phyloP scores from a whole-genome alignment of 1,140 invertebrate species.

The Drosophila bifasciata region DNA sequence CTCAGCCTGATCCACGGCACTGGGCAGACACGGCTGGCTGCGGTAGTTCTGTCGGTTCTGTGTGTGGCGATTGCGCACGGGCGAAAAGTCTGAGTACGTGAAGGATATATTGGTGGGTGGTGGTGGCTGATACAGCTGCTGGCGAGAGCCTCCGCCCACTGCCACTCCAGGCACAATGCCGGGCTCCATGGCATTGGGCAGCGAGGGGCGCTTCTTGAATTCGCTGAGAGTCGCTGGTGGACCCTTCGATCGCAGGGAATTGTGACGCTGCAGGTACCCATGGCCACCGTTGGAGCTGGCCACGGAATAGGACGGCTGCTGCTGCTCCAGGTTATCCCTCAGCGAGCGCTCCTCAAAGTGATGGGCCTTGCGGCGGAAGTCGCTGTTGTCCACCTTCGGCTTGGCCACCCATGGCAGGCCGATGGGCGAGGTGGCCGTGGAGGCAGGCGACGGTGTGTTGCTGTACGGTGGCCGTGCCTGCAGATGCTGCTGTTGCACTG shows the following conservation, averaged over 20 bases:
- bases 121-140: slow-evolving; percentile 21
- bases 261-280: slow-evolving; percentile 69
- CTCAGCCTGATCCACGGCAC: slow-evolving; percentile 51
- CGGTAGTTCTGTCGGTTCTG: slow-evolving; percentile 63
- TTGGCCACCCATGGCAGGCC: slow-evolving; percentile 78
- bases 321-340: slow-evolving; percentile 61
- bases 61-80: slow-evolving; percentile 15
- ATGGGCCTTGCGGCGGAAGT: slow-evolving; percentile 72
- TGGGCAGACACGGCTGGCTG: slow-evolving; percentile 74
- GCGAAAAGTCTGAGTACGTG: slow-evolving; percentile 63
- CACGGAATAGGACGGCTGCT: slow-evolving; percentile 30
- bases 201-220: slow-evolving; percentile 74
- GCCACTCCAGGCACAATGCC: not conserved
- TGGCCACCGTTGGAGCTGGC: slow-evolving; percentile 9
- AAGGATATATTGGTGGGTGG: slow-evolving; percentile 80
- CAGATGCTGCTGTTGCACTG: slow-evolving; percentile 37
- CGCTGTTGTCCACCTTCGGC: slow-evolving; percentile 75
- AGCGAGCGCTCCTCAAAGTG: slow-evolving; percentile 74
- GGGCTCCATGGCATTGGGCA: slow-evolving; percentile 79
- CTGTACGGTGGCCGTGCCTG: slow-evolving; percentile 51
- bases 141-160: slow-evolving; percentile 4
- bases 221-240: slow-evolving; percentile 43
- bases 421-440: slow-evolving; percentile 70
- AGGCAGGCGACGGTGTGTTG: slow-evolving; percentile 66
- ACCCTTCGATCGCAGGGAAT: slow-evolving; percentile 67